These are phyloP conservation scores for Chrysocyon brachyurus DNA, from an alignment of 2,797 vertebrate species.

Conservation along the genomic window DNA sequence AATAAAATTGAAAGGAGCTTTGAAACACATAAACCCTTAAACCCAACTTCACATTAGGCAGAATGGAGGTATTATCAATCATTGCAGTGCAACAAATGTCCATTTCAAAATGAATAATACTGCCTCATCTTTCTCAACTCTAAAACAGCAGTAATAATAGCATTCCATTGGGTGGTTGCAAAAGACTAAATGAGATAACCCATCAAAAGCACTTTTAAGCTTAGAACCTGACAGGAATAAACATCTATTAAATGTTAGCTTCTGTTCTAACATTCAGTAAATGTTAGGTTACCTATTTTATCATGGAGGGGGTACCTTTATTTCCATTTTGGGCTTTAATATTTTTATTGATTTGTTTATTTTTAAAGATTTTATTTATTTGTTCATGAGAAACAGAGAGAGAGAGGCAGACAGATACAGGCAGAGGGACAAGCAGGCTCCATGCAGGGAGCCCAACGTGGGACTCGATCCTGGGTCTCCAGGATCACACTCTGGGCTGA, in stretches of 20 bases:
- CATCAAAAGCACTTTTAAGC: neutral
- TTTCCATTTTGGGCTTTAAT: slow-evolving; percentile 36
- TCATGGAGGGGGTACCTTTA: neutral
- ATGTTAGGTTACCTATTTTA: slow-evolving; percentile 7
- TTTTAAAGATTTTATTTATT: too few relatives aligned
- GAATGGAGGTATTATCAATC: neutral
- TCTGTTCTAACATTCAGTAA: neutral
- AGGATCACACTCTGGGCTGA: too few relatives aligned
- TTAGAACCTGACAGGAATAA: neutral
- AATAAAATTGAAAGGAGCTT: slow-evolving; percentile 40
- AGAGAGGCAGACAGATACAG: too few relatives aligned
- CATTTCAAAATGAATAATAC: slow-evolving; percentile 26
- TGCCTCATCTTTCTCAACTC: slow-evolving; percentile 11
- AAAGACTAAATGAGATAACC: neutral
- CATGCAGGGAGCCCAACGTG: too few relatives aligned
- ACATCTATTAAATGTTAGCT: slow-evolving; percentile 23
- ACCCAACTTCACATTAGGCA: slow-evolving; percentile 18
- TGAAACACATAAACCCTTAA: slow-evolving; percentile 19
- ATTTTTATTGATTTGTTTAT: neutral
- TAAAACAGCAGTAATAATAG: neutral
- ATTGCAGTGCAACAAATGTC: neutral
- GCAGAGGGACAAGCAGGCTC: too few relatives aligned
- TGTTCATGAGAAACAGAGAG: too few relatives aligned
- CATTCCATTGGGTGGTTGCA: neutral
- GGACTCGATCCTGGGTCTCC: too few relatives aligned